A percentile compares a stretch with the other conserved stretches of the same genome.
These are phyloP conservation scores for Orchestia grillus DNA, from an alignment of 1,140 invertebrate species.

Conservation along the genomic window DNA sequence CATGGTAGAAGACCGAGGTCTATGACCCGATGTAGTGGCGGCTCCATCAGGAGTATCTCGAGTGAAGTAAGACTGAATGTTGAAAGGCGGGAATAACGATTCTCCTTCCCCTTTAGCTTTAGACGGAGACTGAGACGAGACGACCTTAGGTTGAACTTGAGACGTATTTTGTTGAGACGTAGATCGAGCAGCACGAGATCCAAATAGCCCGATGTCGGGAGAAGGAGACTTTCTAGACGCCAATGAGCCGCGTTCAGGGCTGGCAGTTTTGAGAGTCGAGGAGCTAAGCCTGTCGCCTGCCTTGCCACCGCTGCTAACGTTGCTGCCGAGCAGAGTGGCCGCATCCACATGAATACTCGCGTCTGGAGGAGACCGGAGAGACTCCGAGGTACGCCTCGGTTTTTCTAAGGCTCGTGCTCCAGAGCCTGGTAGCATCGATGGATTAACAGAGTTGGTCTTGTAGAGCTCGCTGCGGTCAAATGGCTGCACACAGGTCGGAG, in stretches of 20 bases:
- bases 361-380: neutral
- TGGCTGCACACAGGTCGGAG: neutral
- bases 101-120: slow-evolving; percentile 11
- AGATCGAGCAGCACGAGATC: neutral
- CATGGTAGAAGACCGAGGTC: slow-evolving; percentile 61
- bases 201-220: slow-evolving; percentile 1
- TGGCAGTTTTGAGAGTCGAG: neutral
- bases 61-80: slow-evolving; percentile 27
- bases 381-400: neutral
- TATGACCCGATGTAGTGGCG: neutral
- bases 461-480: neutral
- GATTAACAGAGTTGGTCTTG: neutral
- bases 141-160: neutral
- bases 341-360: slow-evolving; percentile 13
- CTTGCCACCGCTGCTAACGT: slow-evolving; percentile 25
- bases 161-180: neutral
- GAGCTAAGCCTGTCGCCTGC: neutral
- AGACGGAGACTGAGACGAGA: neutral
- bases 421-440: neutral
- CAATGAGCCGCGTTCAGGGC: neutral
- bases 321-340: slow-evolving; percentile 60
- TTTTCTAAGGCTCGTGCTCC: neutral
- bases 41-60: neutral
- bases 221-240: neutral
- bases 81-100: slow-evolving; percentile 37